Evolutionary conservation across 2,888 invertebrate species (phyloP).

Genomic region (Petrolisthes manimaculis): DNA sequence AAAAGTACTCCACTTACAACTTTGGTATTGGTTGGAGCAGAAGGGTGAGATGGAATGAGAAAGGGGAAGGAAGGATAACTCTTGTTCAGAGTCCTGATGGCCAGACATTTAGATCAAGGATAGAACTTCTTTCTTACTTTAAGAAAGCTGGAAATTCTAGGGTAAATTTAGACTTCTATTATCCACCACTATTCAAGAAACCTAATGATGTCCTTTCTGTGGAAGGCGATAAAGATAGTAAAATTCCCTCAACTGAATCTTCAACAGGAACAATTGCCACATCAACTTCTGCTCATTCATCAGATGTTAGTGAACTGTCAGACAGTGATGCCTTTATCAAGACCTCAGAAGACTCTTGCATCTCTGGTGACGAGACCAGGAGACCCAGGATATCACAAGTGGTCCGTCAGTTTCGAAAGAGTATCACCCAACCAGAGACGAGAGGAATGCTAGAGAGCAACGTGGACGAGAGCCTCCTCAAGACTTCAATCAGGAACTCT

Average conservation of each 20-base stretch:
- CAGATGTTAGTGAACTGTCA: conserved; percentile 44
- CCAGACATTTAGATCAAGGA: conserved; percentile 54
- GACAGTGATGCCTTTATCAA: conserved; percentile 42
- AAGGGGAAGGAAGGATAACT: conserved; percentile 60
- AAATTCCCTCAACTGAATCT: background rate
- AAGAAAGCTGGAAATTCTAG: conserved; percentile 63
- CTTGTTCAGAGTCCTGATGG: conserved; percentile 62
- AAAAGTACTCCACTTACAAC: conserved; percentile 38
- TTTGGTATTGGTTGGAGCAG: conserved; percentile 59
- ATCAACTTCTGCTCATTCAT: conserved; percentile 44
- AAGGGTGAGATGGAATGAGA: conserved; percentile 63
- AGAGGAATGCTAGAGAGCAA: conserved; percentile 11
- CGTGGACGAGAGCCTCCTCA: background rate
- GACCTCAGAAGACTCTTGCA: conserved; percentile 47
- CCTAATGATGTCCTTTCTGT: background rate
- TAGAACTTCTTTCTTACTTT: conserved; percentile 63
- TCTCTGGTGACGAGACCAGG: conserved; percentile 35
- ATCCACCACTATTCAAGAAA: conserved; percentile 42
- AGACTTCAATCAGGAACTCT: background rate
- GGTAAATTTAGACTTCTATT: conserved; percentile 55
- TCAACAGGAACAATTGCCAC: background rate
- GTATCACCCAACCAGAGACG: background rate
- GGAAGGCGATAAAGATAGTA: background rate
- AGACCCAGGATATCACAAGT: conserved; percentile 2
- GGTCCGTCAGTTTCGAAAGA: conserved; percentile 5